Evolutionary conservation across 2,113 vertebrate species (phyloP), one percentile per base, ranked within the genome.

Genomic region (Corythornis vintsioides): DNA sequence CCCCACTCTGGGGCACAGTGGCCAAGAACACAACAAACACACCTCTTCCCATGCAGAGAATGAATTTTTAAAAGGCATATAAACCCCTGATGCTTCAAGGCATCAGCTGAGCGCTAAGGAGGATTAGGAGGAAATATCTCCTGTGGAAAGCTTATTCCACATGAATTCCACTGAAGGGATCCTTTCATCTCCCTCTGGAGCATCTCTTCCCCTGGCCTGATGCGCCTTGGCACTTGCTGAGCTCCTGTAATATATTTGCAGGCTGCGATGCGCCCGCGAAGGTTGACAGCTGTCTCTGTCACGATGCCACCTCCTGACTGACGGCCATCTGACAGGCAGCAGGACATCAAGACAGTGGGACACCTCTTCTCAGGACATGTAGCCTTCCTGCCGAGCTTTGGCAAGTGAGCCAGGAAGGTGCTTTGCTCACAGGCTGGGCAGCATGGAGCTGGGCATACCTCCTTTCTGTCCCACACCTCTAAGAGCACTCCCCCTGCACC

Each of bases 111-210:
- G 82, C 53, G 18, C 91, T 95, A 92, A 88, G 84, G 94, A 96
- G 95, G 91, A 94, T 96, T 96, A 94, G 85, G 84, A 88, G 94
- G 92, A 77, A 92, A 85, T 89, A 88, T 94, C 94, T 96, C 95
- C 95, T 60, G 24, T 89, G 95, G 95, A 95, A 95, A 96, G 94
- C 94, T 96, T 96, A 96, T 91, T 92, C 92, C 95, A 96, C 95
- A 95, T 96, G 95, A 96, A 70, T 96, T 96, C 94, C 94, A 95
- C 94, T 92, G 89, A 92, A 85, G 95, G 96, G 94, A 94, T 93
- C 91, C 96, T 94, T 95, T 96, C 92, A 91, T 95, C 94, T 95
- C 92, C 83, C 94, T 94, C 92, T 8, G 55, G 92, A 95, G 92
- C 92, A 65, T 96, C 91, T 94, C 87, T 16, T 91, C 91, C 92